phyloP scores from a whole-genome alignment of 2,797 vertebrate species.

The Carcharodon carcharias region DNA sequence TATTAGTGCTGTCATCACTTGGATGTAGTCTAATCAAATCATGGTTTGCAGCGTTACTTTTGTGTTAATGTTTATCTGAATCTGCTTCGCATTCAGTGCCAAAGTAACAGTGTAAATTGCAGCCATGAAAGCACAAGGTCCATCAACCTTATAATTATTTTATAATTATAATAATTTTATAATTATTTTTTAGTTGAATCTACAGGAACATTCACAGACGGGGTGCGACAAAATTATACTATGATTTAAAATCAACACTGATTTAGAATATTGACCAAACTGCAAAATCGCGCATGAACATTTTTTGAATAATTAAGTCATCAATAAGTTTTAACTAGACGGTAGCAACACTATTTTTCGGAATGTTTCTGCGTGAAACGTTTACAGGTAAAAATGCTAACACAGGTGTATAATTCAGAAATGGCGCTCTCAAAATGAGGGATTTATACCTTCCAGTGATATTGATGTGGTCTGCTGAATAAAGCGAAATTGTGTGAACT shows the following conservation, averaged over 20 bases:
- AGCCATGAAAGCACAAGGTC: neutral
- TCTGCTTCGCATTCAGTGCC: neutral
- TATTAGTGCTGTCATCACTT: neutral
- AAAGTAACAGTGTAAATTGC: neutral
- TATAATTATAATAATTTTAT: neutral
- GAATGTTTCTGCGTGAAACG: neutral
- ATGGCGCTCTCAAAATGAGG: too few relatives aligned
- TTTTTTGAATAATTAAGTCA: neutral
- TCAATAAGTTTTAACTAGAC: neutral
- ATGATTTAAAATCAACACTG: neutral
- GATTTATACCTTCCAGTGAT: neutral
- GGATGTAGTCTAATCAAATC: neutral
- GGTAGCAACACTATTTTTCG: neutral
- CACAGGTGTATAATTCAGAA: neutral
- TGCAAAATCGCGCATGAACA: neutral
- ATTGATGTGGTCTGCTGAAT: neutral
- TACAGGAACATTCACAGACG: neutral
- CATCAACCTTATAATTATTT: neutral
- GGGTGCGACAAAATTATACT: neutral
- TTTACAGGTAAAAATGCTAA: neutral
- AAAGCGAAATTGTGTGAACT: constrained; percentile 32
- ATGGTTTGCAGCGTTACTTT: neutral
- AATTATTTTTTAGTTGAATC: neutral
- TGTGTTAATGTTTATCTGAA: neutral
- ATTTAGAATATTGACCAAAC: neutral